These are phyloP conservation scores for Cyphomyrus discorhynchus DNA, from an alignment of 2,113 vertebrate genomes.

Conservation along the genomic window DNA sequence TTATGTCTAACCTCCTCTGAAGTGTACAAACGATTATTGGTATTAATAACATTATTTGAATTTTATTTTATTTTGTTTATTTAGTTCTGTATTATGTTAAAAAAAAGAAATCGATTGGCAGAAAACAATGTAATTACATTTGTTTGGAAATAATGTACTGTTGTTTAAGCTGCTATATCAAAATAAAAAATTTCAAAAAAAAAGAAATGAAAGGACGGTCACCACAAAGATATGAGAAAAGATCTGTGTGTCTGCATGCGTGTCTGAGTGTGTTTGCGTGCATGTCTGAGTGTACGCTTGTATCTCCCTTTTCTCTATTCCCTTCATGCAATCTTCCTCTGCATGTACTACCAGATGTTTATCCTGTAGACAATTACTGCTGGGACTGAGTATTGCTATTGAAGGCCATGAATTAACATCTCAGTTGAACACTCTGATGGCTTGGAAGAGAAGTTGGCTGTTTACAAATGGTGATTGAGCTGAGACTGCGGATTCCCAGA, in stretches of 20 bases:
- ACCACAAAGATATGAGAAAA: no score
- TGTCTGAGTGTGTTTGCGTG: neutral
- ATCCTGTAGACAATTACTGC: neutral
- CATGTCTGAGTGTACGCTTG: neutral
- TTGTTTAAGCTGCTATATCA: no score
- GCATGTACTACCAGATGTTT: neutral
- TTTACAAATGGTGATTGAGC: neutral
- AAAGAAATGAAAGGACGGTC: no score
- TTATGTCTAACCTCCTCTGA: no score
- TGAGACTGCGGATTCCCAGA: neutral
- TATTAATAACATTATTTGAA: no score
- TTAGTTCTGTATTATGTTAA: no score
- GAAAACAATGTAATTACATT: no score
- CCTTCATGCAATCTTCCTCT: neutral
- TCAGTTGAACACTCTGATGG: neutral
- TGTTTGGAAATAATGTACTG: no score
- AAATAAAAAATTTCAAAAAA: no score
- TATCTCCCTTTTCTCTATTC: neutral
- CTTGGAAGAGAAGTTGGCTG: neutral
- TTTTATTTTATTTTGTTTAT: no score
- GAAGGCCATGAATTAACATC: neutral
- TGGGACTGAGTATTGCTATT: neutral
- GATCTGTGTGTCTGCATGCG: neutral
- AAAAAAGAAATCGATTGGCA: no score
- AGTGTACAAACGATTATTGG: no score